A percentile compares a stretch with the other conserved stretches of the same genome.
Conservation (phyloP, 1,140 invertebrate genomes). For the Lasioglossum albipes region DNA sequence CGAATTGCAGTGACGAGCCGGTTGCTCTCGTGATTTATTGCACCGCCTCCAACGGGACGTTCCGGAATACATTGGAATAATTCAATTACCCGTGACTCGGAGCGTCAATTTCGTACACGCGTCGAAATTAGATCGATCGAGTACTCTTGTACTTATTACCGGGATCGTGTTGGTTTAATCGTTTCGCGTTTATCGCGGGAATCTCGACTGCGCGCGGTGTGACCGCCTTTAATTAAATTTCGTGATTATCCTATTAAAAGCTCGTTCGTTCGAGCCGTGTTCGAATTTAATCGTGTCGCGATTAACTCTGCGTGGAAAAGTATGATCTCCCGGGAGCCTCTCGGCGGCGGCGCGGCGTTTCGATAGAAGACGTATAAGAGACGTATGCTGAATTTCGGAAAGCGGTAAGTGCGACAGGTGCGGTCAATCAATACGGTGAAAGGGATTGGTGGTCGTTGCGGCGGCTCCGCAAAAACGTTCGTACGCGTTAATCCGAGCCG, state of each 20-base stretch:
- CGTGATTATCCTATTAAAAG: conserved; percentile 11
- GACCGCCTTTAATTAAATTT: conserved; percentile 15
- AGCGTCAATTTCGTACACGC: conserved; percentile 14
- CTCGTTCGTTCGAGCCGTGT: neutral
- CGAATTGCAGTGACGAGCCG: conserved; percentile 34
- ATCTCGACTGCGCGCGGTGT: conserved; percentile 4
- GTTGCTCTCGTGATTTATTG: neutral
- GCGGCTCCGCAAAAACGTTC: conserved; percentile 34
- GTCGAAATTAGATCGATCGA: conserved; percentile 17
- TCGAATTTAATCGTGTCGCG: conserved; percentile 11
- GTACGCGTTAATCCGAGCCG: conserved; percentile 50
- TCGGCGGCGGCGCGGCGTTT: neutral
- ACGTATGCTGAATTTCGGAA: conserved; percentile 20
- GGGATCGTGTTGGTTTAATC: neutral
- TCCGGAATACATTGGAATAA: neutral
- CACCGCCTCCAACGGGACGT: neutral
- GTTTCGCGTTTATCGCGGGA: neutral
- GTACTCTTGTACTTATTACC: neutral
- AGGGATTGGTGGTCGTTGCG: conserved; percentile 33
- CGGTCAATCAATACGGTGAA: conserved; percentile 51
- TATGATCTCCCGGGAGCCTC: neutral
- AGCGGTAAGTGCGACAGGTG: conserved; percentile 35
- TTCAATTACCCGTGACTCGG: neutral
- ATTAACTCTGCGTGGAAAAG: neutral
- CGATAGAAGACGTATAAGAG: neutral